Conservation (phyloP, 2,797 vertebrate species). For the Chlorospingus semifuscus region DNA sequence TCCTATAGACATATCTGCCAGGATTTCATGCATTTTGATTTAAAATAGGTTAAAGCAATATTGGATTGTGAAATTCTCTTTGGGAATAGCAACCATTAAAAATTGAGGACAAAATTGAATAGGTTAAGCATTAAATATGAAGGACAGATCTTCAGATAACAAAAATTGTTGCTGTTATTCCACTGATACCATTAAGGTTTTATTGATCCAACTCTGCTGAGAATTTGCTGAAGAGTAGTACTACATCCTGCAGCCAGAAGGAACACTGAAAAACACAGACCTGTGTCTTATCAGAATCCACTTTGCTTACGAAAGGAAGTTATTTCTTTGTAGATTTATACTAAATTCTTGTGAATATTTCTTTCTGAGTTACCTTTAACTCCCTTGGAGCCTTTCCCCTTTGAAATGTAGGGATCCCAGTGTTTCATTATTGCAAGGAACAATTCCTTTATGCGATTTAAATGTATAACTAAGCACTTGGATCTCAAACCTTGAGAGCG, state of each 20-base stretch:
- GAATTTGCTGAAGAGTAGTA: background rate
- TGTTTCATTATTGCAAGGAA: conserved; percentile 17
- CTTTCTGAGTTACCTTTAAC: background rate
- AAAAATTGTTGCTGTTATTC: conserved; percentile 2
- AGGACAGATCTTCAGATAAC: background rate
- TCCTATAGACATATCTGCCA: background rate
- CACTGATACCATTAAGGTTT: background rate
- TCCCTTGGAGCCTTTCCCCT: background rate
- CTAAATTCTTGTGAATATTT: background rate
- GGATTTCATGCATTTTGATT: background rate
- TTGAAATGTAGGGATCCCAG: background rate
- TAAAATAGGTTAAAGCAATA: background rate
- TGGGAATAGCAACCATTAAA: background rate
- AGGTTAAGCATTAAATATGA: conserved; percentile 12
- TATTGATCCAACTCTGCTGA: background rate
- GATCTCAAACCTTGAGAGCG: background rate
- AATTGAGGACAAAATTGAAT: background rate
- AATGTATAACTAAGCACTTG: conserved; percentile 11
- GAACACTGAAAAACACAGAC: background rate
- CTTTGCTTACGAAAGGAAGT: background rate
- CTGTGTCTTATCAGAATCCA: background rate
- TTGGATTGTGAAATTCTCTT: background rate
- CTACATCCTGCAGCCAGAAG: background rate
- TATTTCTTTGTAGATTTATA: conserved; percentile 6
- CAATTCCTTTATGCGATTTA: conserved; percentile 21